Evolutionary conservation across 2,113 vertebrate species (phyloP).

Genomic region (Poeciliopsis occidentalis): DNA sequence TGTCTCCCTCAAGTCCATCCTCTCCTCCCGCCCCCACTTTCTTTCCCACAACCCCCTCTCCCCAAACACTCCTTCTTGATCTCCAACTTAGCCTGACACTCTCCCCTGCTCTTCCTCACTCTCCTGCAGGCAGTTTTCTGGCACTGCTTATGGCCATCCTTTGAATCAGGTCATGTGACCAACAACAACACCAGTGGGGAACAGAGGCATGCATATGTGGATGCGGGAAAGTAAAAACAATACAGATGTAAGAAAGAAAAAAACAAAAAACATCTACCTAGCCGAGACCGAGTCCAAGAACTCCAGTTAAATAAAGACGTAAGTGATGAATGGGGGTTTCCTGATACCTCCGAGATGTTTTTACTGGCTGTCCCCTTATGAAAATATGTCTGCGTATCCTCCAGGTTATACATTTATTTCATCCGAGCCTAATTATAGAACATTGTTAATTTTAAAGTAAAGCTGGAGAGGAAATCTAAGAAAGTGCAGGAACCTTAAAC

Average conservation of each 20-base stretch:
- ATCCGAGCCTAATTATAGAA: neutral
- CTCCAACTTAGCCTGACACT: slow-evolving; percentile 59
- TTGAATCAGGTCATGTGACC: slow-evolving; percentile 78
- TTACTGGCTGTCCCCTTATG: neutral
- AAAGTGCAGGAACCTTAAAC: neutral
- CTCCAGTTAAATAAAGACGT: slow-evolving; percentile 25
- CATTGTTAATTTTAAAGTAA: neutral
- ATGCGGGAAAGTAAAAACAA: slow-evolving; percentile 34
- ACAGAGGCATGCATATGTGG: slow-evolving; percentile 60
- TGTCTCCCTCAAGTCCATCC: slow-evolving; percentile 40
- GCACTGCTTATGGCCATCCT: slow-evolving; percentile 73
- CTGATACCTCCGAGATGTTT: neutral
- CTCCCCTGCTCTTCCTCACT: slow-evolving; percentile 49
- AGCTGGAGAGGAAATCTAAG: neutral
- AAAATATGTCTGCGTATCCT: neutral
- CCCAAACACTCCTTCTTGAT: slow-evolving; percentile 54
- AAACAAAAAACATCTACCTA: slow-evolving; percentile 22
- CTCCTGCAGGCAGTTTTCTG: slow-evolving; percentile 78
- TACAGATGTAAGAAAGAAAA: slow-evolving; percentile 18
- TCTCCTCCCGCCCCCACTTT: slow-evolving; percentile 40
- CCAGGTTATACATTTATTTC: neutral
- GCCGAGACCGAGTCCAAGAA: slow-evolving; percentile 19
- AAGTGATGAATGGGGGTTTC: neutral
- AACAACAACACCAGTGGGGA: slow-evolving; percentile 73
- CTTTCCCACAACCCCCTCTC: slow-evolving; percentile 53